Percentiles rank a stretch among this genome's conserved stretches.
Conservation (phyloP, 2,113 vertebrate genomes). For the Irena cyanogastra region DNA sequence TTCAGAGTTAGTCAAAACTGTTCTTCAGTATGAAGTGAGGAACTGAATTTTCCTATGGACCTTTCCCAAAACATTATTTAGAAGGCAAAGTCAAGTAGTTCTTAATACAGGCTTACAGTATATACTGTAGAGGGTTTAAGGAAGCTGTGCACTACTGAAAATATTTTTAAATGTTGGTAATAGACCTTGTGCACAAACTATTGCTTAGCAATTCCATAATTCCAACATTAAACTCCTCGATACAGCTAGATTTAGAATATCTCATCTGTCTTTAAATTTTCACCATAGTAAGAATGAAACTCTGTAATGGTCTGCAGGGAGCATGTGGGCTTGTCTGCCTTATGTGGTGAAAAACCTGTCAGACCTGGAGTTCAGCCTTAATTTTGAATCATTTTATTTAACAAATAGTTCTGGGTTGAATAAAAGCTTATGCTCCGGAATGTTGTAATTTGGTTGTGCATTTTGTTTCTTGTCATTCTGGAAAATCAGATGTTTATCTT, state of each 20-base stretch:
- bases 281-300: background rate
- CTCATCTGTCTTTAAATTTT: background rate
- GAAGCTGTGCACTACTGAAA: background rate
- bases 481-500: background rate
- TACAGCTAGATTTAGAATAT: background rate
- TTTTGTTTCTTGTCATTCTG: background rate
- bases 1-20: background rate
- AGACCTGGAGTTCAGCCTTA: slow-evolving; percentile 24
- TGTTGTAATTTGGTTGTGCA: background rate
- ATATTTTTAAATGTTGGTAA: background rate
- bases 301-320: background rate
- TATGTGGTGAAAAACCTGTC: background rate
- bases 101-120: background rate
- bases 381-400: background rate
- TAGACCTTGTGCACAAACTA: background rate
- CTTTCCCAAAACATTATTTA: background rate
- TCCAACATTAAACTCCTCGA: background rate
- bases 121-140: background rate
- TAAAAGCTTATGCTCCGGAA: background rate
- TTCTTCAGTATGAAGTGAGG: background rate
- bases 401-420: background rate
- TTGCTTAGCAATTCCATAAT: background rate
- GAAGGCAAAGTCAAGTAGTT: slow-evolving; percentile 15
- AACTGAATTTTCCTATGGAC: background rate
- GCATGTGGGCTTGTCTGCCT: background rate